Evolutionary conservation across 92 coral and sea anemone genomes (phyloP).

Genomic region (Epizoanthus fatuus): DNA sequence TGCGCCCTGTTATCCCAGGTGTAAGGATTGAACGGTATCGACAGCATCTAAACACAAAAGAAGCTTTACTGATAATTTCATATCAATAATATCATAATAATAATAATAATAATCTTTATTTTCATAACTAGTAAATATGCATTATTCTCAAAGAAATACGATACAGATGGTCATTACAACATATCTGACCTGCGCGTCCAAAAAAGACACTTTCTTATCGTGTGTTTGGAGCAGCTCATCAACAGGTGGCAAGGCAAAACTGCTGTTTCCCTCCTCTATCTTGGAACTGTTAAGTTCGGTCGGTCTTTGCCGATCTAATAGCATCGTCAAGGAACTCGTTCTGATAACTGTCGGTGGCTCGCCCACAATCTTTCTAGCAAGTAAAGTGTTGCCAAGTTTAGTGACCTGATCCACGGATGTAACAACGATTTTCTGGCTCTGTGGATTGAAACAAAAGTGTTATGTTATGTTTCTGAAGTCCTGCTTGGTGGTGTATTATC

Average conservation of each 20-base stretch:
- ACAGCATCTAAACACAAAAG: not conserved
- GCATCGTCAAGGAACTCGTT: slow-evolving; percentile 9
- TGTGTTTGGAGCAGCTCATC: slow-evolving; percentile 12
- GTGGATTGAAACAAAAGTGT: not conserved
- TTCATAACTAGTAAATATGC: no score
- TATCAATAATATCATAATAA: no score
- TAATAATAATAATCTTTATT: no score
- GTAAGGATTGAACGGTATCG: slow-evolving; percentile 13
- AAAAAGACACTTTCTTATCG: not conserved
- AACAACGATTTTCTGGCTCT: slow-evolving; percentile 12
- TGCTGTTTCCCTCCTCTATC: slow-evolving; percentile 19
- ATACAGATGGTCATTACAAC: no score
- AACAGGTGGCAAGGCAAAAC: slow-evolving; percentile 18
- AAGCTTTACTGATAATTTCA: no score
- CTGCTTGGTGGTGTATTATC: no score
- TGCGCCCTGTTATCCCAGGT: slow-evolving; percentile 15
- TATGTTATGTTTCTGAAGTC: no score
- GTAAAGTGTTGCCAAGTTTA: slow-evolving; percentile 6
- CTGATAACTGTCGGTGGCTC: slow-evolving; percentile 29
- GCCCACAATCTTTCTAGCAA: slow-evolving; percentile 33
- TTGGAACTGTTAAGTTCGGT: not conserved
- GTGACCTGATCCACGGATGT: slow-evolving; percentile 1
- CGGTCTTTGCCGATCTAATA: slow-evolving; percentile 25
- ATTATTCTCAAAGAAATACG: no score
- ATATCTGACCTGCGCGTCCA: slow-evolving; percentile 29